phyloP scores from a whole-genome alignment of 2,797 vertebrate genomes.

The Ctenopoma kingsleyae region DNA sequence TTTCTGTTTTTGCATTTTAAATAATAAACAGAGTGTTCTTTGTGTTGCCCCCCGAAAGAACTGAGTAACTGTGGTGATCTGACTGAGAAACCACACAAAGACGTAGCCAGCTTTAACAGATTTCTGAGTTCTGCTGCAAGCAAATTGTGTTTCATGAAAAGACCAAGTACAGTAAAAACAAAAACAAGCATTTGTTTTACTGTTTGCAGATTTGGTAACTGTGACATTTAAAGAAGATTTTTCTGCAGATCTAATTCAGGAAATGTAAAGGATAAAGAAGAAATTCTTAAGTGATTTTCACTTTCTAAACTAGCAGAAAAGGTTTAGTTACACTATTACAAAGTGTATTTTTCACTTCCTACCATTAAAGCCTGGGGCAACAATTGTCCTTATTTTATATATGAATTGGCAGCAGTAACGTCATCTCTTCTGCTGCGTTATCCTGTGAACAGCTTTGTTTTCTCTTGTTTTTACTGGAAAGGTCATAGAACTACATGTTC shows the following conservation, averaged over 20 bases:
- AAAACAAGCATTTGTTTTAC: slow-evolving; percentile 10
- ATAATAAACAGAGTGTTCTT: neutral
- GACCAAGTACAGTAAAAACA: slow-evolving; percentile 16
- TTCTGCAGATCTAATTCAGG: slow-evolving; percentile 13
- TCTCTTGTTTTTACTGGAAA: slow-evolving; percentile 18
- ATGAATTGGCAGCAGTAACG: slow-evolving; percentile 45
- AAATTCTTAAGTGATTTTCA: slow-evolving; percentile 18
- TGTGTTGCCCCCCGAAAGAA: slow-evolving; percentile 1
- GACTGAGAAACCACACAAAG: neutral
- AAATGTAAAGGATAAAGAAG: neutral
- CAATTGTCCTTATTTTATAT: slow-evolving; percentile 51
- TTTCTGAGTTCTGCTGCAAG: slow-evolving; percentile 30
- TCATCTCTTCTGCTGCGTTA: slow-evolving; percentile 42
- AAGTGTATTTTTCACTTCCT: slow-evolving; percentile 33
- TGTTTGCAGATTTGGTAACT: slow-evolving; percentile 30
- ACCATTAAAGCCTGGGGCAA: slow-evolving; percentile 26
- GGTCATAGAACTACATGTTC: slow-evolving; percentile 20
- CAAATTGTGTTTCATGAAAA: slow-evolving; percentile 19
- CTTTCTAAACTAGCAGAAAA: slow-evolving; percentile 20
- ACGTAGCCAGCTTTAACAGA: slow-evolving; percentile 3
- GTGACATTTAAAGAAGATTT: slow-evolving; percentile 8
- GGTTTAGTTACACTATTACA: slow-evolving; percentile 5
- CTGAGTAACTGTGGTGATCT: slow-evolving; percentile 2
- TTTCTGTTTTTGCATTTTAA: slow-evolving; percentile 9
- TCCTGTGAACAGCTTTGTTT: slow-evolving; percentile 18